These are phyloP conservation scores for Laothoe populi DNA, from an alignment of 2,888 invertebrate genomes.

Conservation along the genomic window DNA sequence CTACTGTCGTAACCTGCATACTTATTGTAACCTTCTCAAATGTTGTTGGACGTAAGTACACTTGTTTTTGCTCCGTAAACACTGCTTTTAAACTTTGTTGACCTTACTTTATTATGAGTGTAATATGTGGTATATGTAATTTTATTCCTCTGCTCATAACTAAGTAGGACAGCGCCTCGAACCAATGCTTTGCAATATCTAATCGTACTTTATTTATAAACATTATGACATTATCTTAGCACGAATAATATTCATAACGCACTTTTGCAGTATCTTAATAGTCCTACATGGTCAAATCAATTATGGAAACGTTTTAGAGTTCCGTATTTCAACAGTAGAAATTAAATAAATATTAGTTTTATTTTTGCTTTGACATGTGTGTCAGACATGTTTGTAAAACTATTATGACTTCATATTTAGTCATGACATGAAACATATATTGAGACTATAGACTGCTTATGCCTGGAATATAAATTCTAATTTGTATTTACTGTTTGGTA, in stretches of 20 bases:
- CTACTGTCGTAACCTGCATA: constrained; percentile 41
- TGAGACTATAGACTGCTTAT: too few species aligned
- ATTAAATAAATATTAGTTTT: not conserved
- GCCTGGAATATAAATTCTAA: too few species aligned
- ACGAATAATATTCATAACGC: not conserved
- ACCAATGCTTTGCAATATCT: not conserved
- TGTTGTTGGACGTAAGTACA: constrained; percentile 55
- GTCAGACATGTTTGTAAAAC: too few species aligned
- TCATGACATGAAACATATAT: too few species aligned
- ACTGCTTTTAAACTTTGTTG: constrained; percentile 35
- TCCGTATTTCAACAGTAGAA: not conserved
- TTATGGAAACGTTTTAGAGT: not conserved
- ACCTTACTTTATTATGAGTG: constrained; percentile 25
- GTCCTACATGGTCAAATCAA: not conserved
- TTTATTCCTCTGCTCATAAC: not conserved
- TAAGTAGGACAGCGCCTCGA: not conserved
- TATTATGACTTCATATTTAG: too few species aligned
- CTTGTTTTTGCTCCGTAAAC: constrained; percentile 15
- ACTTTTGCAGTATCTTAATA: not conserved
- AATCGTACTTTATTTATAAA: constrained; percentile 4
- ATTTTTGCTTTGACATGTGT: not conserved
- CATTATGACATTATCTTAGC: not conserved
- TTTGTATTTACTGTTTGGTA: too few species aligned
- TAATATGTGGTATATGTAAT: constrained; percentile 20
- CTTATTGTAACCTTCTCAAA: constrained; percentile 43